Evolutionary conservation across 2,888 invertebrate genomes (phyloP).

Genomic region (Lamellibrachia columna): DNA sequence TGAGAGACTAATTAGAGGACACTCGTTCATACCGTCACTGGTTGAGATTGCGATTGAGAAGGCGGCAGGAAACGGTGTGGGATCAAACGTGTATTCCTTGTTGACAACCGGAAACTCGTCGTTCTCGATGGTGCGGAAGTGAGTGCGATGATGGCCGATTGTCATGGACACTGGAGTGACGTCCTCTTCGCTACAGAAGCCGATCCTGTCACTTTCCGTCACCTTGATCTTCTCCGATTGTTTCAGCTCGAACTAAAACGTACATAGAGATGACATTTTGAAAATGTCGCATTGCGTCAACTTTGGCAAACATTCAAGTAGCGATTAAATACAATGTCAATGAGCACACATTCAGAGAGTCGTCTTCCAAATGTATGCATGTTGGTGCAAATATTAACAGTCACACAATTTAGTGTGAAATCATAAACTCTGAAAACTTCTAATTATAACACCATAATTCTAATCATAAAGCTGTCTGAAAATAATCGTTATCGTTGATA

Average conservation of each 20-base stretch:
- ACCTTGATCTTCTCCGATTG: not conserved
- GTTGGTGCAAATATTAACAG: no score
- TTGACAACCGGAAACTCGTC: not conserved
- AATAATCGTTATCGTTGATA: no score
- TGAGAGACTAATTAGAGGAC: no score
- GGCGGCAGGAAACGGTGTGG: not conserved
- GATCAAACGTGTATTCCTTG: not conserved
- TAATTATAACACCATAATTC: no score
- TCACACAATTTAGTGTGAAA: no score
- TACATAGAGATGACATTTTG: not conserved
- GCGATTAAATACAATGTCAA: no score
- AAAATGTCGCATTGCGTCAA: not conserved
- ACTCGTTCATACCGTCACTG: not conserved
- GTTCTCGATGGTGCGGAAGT: not conserved
- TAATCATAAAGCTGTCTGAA: no score
- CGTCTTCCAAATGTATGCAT: no score
- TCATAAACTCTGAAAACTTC: no score
- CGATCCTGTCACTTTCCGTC: not conserved
- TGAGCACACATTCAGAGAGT: no score
- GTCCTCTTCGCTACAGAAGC: constrained; percentile 16
- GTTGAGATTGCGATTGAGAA: not conserved
- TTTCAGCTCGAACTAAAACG: not conserved
- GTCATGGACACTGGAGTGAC: not conserved
- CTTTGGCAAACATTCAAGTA: no score
- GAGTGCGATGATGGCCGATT: not conserved